Conservation (phyloP, 2,113 vertebrate genomes). For the Elaphurus davidianus region DNA sequence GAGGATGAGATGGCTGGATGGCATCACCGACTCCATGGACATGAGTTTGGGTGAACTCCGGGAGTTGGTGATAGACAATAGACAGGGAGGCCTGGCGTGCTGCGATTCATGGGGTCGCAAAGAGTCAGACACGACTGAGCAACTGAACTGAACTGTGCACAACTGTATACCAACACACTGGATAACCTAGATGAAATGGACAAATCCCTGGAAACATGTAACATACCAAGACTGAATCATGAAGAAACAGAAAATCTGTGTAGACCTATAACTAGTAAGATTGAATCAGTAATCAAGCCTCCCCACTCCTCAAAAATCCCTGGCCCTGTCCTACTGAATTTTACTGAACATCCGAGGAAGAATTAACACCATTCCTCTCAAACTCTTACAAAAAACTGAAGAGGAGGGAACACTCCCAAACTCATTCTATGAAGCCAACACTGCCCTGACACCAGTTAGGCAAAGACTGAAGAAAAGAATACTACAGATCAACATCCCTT, state of each 20-base stretch:
- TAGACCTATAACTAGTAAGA: background rate
- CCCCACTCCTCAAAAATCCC: background rate
- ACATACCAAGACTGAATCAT: background rate
- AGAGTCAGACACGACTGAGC: no score
- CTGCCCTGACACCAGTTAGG: background rate
- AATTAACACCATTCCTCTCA: background rate
- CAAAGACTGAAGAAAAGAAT: background rate
- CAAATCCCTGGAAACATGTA: background rate
- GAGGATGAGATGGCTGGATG: no score
- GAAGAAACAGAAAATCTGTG: background rate
- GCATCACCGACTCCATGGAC: no score
- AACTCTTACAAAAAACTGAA: background rate
- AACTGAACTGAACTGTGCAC: no score
- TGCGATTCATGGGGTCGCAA: no score
- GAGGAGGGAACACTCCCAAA: background rate
- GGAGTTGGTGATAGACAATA: no score
- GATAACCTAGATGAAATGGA: background rate
- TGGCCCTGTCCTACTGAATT: background rate
- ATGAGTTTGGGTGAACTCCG: no score
- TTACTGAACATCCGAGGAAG: background rate
- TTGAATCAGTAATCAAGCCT: background rate
- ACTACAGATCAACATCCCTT: background rate
- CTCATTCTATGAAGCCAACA: background rate
- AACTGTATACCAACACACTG: background rate
- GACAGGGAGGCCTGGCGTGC: no score